phyloP scores from a whole-genome alignment of 2,888 invertebrate genomes.

The Plemyria rubiginata region DNA sequence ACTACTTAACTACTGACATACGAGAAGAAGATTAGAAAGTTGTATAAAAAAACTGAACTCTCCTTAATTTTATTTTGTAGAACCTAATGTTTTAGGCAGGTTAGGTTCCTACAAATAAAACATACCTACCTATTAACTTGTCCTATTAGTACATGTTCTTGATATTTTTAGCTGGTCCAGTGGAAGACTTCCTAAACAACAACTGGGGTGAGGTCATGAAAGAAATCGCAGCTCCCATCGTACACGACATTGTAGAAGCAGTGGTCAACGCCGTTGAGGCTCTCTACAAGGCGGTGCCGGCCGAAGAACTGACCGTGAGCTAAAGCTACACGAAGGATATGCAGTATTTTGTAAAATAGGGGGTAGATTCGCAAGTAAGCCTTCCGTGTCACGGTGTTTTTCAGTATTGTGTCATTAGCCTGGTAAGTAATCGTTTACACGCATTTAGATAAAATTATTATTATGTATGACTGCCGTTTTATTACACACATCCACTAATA shows the following conservation, averaged over 20 bases:
- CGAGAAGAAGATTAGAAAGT: no score
- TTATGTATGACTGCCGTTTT: no score
- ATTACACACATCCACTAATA: no score
- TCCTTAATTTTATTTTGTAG: no score
- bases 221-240: slow-evolving; percentile 71
- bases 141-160: background rate
- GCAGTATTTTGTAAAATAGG: slow-evolving; percentile 10
- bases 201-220: slow-evolving; percentile 73
- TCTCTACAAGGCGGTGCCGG: slow-evolving; percentile 65
- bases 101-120: no score
- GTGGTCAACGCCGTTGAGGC: slow-evolving; percentile 58
- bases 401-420: slow-evolving; percentile 6
- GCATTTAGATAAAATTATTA: no score
- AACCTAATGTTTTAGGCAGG: background rate
- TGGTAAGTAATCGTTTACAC: no score
- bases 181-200: slow-evolving; percentile 62
- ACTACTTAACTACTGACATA: no score
- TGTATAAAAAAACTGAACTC: no score
- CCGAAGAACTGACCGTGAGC: slow-evolving; percentile 51
- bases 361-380: slow-evolving; percentile 6
- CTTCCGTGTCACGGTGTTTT: slow-evolving; percentile 13
- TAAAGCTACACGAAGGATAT: background rate
- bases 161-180: slow-evolving; percentile 61
- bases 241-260: slow-evolving; percentile 57
- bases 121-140: background rate